Evolutionary conservation across 2,888 invertebrate genomes (phyloP), one percentile per base, ranked within the genome.

Genomic region (Euplagia quadripunctaria): DNA sequence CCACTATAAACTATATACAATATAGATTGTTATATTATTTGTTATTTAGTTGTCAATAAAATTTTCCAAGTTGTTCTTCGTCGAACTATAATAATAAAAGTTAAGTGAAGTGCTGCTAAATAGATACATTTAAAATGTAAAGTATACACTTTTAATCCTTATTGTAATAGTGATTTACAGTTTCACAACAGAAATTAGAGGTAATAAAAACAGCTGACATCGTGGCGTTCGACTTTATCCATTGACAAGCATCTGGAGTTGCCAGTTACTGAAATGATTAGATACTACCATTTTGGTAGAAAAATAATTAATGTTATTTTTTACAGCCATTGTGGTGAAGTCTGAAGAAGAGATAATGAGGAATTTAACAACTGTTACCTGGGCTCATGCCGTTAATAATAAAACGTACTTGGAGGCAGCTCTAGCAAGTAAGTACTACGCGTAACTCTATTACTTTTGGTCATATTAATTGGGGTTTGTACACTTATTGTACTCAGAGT

Each of bases 341-440:
- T 91, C 92, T 74, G 91, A 94, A 64, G 94, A 94, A 83, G 94
- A 94, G 86, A 83, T 87, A 65, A 96, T 95, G 94, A 94, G 94
- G 71, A 98, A 98, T 89, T 93, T 98, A 70, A 97, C 98, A 0
- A 96, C 96, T 75, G 95, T 98, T 46, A 97, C 97, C 41, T 99
- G 99, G 99, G 98, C 97, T 0, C 99, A 99, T 92, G 98, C 98
- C 52, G 98, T 98, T 64, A 99, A 99, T 91, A 97, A 97, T 83
- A 96, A 96, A 87, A 93, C 95, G 0, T 94, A 96, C 78, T 94
- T 99, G 58, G 90, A 96, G 11, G 94, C 96, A 1, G 97, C 97
- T 58, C 92, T 98, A 65, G 92, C 93, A 55, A 96, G 97, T 97
- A 88, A 90, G 95, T 90, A 66, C 11, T 20, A 17, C 5, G 1